These are phyloP conservation scores for Cricetomys ansorgei DNA, from an alignment of 2,113 vertebrate genomes.

Conservation along the genomic window DNA sequence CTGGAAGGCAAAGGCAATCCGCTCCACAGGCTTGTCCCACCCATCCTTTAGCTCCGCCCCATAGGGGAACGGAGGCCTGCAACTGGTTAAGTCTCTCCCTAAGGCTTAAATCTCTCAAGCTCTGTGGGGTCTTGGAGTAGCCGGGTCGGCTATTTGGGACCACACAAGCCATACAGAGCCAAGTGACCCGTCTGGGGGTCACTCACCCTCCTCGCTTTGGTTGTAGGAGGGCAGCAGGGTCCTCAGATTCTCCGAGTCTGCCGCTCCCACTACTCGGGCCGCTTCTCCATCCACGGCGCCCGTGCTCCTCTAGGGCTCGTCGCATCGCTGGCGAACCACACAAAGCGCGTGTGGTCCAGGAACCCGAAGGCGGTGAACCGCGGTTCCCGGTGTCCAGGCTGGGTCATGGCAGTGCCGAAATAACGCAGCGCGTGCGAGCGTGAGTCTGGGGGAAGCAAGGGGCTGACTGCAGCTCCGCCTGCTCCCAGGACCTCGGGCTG, in stretches of 20 bases:
- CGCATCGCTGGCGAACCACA: background rate
- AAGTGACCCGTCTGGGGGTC: too few species aligned
- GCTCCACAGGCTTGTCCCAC: background rate
- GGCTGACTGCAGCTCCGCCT: background rate
- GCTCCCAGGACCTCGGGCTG: background rate
- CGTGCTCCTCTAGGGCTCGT: background rate
- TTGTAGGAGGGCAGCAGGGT: background rate
- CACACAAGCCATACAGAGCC: rapidly evolving
- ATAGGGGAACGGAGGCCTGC: background rate
- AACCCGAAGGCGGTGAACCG: conserved; percentile 36
- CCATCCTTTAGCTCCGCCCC: background rate
- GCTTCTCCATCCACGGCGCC: conserved; percentile 21
- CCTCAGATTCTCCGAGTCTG: background rate
- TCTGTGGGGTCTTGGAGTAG: background rate
- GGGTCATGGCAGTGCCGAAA: conserved; percentile 9
- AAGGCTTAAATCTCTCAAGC: background rate
- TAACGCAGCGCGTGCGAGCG: conserved; percentile 68
- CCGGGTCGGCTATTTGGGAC: rapidly evolving
- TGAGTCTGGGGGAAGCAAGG: background rate
- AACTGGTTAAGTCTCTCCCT: background rate
- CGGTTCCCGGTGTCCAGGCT: background rate
- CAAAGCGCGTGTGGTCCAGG: conserved; percentile 46
- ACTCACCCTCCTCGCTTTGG: background rate
- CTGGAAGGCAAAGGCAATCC: background rate
- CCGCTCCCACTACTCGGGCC: background rate